Evolutionary conservation across 2,888 invertebrate genomes (phyloP).

Genomic region (Mallateleia sp.): DNA sequence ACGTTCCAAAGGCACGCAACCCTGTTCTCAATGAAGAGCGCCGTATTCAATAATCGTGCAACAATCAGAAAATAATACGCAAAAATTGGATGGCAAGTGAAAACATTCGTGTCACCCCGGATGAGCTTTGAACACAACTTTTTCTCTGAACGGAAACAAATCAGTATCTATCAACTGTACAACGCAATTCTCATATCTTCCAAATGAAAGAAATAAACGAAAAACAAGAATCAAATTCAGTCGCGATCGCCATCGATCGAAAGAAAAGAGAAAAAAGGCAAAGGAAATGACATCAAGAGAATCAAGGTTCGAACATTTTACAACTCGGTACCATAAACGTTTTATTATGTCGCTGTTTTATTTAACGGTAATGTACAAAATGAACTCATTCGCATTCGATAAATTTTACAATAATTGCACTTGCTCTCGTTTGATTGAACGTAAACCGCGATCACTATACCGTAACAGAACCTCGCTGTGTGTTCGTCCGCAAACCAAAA

Average conservation of each 20-base stretch:
- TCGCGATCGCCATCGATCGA: slow-evolving; percentile 55
- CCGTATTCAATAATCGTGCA: slow-evolving; percentile 56
- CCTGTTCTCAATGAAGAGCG: slow-evolving; percentile 48
- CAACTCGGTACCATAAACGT: slow-evolving; percentile 28
- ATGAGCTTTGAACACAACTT: slow-evolving; percentile 62
- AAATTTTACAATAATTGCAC: slow-evolving; percentile 59
- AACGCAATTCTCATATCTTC: slow-evolving; percentile 32
- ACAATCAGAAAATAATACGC: slow-evolving; percentile 64
- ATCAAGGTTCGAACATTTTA: slow-evolving; percentile 62
- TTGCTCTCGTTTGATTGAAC: slow-evolving; percentile 38
- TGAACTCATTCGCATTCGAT: slow-evolving; percentile 9
- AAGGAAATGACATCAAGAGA: slow-evolving; percentile 24
- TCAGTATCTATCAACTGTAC: slow-evolving; percentile 50
- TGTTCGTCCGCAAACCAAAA: slow-evolving; percentile 18
- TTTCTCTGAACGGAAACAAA: slow-evolving; percentile 25
- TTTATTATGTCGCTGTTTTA: slow-evolving; percentile 24
- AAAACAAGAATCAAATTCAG: slow-evolving; percentile 55
- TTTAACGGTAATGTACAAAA: slow-evolving; percentile 29
- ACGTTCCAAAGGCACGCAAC: slow-evolving; percentile 68
- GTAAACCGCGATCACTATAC: slow-evolving; percentile 16
- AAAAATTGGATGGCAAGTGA: slow-evolving; percentile 69
- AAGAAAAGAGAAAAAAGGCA: not conserved
- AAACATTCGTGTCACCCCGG: slow-evolving; percentile 56
- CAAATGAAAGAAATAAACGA: slow-evolving; percentile 7
- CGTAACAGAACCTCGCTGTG: slow-evolving; percentile 20